Evolutionary conservation across 2,113 vertebrate species (phyloP), one percentile per base, ranked within the genome.

Genomic region (Tachysurus fulvidraco): DNA sequence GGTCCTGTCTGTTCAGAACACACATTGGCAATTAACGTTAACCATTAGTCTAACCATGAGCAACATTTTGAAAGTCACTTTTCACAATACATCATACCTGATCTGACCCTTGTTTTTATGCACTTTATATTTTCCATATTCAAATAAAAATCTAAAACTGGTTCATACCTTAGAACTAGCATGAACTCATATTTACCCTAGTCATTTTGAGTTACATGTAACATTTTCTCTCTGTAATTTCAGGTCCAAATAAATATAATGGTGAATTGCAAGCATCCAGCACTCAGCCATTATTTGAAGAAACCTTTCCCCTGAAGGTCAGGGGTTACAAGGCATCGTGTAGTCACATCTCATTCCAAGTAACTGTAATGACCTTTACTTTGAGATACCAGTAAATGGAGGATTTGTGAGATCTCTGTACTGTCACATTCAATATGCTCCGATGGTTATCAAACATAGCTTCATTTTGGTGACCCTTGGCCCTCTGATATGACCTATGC

Each of bases 401-500:
- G 87, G 69, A 92, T 87, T 87, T 91, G 93, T 90, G 92, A 95
- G 95, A 92, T 94, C 92, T 94, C 93, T 94, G 91, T 91, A 91
- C 91, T 95, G 95, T 97, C 96, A 96, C 65, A 91, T 93, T 36
- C 91, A 93, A 93, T 96, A 91, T 91, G 92, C 92, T 92, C 92
- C 94, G 94, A 96, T 94, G 95, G 94, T 95, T 95, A 95, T 96
- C 94, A 96, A 94, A 95, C 93, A 93, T 93, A 93, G 93, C 93
- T 93, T 93, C 93, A 93, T 74, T 93, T 91, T 92, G 93, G 91
- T 92, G 90, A 89, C 92, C 92, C 90, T 91, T 96, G 95, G 92
- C 94, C 94, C 96, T 94, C 91, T 93, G 91, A 94, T 94, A 94
- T 93, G 93, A 83, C 92, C 92, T 85, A 82, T 94, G 92, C 95